Base-by-base conservation (phyloP, 1,140 invertebrate genomes). In the Idris sp. region DNA sequence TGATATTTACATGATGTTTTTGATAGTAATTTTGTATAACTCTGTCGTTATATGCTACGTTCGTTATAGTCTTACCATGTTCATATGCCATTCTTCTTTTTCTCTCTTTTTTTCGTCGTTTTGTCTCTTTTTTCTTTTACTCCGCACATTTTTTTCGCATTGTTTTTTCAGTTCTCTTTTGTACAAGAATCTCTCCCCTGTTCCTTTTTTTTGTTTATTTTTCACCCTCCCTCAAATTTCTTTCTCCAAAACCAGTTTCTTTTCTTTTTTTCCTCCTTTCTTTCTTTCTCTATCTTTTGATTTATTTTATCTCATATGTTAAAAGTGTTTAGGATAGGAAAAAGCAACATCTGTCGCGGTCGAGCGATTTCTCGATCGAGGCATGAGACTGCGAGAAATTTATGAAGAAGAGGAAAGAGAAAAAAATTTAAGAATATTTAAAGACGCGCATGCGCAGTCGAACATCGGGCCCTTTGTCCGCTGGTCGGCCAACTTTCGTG, bases 281-380 rank as follows among this genome's bases (percentile, higher is more conserved):
- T 76, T 43, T 76, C 30, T 74, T 53, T 75, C 49, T 77, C 65
- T 48, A 14, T 53, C 22, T 53, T 56, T 62, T 53, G 28, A 69
- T 59, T 59, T 61, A 56, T 64, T 73, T 73, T 64, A 33, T 73
- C 36, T 73, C 38, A 62, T 62, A 15, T n/a, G n/a, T 74, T 64
- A 74, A 78, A 77, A 84, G 84, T 86, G 84, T 86, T 74, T 85
- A 86, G 84, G 78, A 59, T 73, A 74, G 58, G 62, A 62, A 72
- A 54, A 64, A 41, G 59, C 59, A 73, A 73, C 69, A 53, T 73
- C 69, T 58, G 64, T 76, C 78, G 46, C 82, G 80, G 43, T 85
- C 79, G 81, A 83, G 83, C 83, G 74, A 84, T 86, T 84, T 86
- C 83, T 85, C 79, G 80, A 77, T 69, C 75, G 81, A 22, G 81